Base-by-base conservation (phyloP, 2,888 invertebrate species). In the Polydrusus cervinus region DNA sequence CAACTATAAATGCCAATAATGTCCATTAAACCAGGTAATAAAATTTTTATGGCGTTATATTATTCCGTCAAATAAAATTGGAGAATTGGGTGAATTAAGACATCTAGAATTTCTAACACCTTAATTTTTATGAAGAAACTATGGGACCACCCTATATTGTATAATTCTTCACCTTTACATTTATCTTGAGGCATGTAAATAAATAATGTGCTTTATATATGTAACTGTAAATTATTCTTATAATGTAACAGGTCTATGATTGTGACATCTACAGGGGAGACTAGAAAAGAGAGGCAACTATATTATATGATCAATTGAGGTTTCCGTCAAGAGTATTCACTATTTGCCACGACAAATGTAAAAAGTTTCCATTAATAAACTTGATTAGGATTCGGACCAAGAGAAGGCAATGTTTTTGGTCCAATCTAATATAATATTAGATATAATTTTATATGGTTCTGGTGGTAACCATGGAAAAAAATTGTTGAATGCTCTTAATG, bases 101-200 rank as follows among this genome's bases (percentile, higher is more conserved):
- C 57, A 25, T 57, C 57, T 57, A n/a, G 10, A 8, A 38, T 57
- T 38, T 38, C 57, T 57, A 34, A 16, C 57, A 16, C 57, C 57
- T 57, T 57, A 57, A 57, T 57, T 57, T 57, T 57, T 38, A 57
- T 38, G n/a, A n/a, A 57, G 3, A 38, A 57, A 57, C 38, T 57
- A 16, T 34, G 14, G 13, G 57, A 57, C 57, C 57, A 57, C 57
- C 57, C 57, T 57, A 57, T 57, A 57, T 43, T 11, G 1, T 40
- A 9, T n/a, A 10, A 34, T 55, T 34, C 34, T 55, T 55, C 30
- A 55, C 6, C 55, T 30, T 55, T 30, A 55, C 25, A 13, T 51
- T n/a, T n/a, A 55, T 25, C 55, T 30, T n/a, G 8, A 30, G 55
- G 55, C 55, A 30, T 55, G 30, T 55, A 55, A 55, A 55, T 55